Percentiles rank a stretch among this genome's conserved stretches.
Evolutionary conservation across 2,113 vertebrate genomes (phyloP).

Genomic region (Corvus moneduloides): DNA sequence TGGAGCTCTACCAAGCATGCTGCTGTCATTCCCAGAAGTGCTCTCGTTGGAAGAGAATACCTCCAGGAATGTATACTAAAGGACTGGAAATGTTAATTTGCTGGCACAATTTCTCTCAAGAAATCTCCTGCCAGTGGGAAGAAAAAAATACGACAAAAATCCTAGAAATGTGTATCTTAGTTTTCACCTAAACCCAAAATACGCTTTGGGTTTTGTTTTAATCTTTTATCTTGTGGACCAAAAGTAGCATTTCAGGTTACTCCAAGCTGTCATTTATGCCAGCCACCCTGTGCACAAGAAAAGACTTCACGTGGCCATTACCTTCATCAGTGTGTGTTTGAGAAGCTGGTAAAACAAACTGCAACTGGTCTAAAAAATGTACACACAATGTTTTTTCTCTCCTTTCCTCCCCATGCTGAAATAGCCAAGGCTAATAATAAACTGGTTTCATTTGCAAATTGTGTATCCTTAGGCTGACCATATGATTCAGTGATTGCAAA

Average conservation of each 20-base stretch:
- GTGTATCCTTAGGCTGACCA: conserved; percentile 51
- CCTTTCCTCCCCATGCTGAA: conserved; percentile 44
- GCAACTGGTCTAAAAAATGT: conserved; percentile 32
- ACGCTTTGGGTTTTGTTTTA: background rate
- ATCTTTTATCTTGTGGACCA: background rate
- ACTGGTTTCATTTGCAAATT: conserved; percentile 69
- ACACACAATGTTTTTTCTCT: background rate
- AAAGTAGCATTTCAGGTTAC: background rate
- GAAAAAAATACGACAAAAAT: background rate
- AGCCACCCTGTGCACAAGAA: background rate
- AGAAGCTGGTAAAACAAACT: conserved; percentile 38
- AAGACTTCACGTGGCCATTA: background rate
- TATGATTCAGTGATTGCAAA: conserved; percentile 74
- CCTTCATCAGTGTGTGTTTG: background rate
- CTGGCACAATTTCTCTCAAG: conserved; percentile 54
- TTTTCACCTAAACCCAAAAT: background rate
- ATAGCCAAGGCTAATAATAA: conserved; percentile 75
- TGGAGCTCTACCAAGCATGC: conserved; percentile 11
- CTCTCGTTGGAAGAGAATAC: conserved; percentile 59
- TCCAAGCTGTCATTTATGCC: background rate
- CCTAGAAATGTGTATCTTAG: background rate
- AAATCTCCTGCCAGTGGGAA: conserved; percentile 31
- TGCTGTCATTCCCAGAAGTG: conserved; percentile 59
- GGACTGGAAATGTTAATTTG: conserved; percentile 69
- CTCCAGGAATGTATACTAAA: conserved; percentile 70